Percentiles rank a stretch among this genome's conserved stretches.
These are phyloP conservation scores for Drosophila stalkeri DNA, from an alignment of 2,888 invertebrate species.

Conservation along the genomic window DNA sequence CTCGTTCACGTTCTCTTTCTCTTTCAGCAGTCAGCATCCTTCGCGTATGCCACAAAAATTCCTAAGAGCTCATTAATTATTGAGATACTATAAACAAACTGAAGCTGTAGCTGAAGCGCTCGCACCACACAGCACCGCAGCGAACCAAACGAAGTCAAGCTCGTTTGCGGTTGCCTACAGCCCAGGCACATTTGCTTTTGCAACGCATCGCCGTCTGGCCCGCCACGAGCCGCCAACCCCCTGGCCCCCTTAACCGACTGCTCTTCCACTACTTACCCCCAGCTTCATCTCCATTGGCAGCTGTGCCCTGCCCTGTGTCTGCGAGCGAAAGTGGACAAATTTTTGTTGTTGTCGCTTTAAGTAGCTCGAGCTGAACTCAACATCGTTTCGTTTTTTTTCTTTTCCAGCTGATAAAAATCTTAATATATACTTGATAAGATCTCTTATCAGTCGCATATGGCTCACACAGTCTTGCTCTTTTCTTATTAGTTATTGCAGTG, in stretches of 20 bases:
- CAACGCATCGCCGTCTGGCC: conserved; percentile 9
- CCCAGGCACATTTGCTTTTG: conserved; percentile 73
- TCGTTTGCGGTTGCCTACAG: conserved; percentile 79
- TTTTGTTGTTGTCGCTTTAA: conserved; percentile 57
- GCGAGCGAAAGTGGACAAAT: conserved; percentile 65
- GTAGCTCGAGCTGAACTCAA: neutral
- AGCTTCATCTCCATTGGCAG: neutral
- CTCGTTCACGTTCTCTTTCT: no score
- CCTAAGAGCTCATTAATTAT: conserved; percentile 83
- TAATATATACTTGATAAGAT: neutral
- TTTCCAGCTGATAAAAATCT: neutral
- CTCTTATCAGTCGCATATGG: neutral
- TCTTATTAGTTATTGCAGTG: conserved; percentile 26
- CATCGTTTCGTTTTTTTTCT: neutral
- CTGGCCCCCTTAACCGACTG: neutral
- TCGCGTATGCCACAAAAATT: conserved; percentile 74
- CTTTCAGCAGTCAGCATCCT: conserved; percentile 22
- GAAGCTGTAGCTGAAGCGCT: conserved; percentile 48
- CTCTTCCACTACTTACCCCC: neutral
- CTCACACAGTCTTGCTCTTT: no score
- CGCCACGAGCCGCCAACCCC: neutral
- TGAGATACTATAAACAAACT: conserved; percentile 81
- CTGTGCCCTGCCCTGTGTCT: conserved; percentile 1
- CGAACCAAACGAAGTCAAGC: conserved; percentile 73
- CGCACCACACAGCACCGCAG: conserved; percentile 24